A percentile compares a stretch with the other conserved stretches of the same genome.
These are phyloP conservation scores for Montifringilla adamsi DNA, from an alignment of 2,113 vertebrate species.

Conservation along the genomic window DNA sequence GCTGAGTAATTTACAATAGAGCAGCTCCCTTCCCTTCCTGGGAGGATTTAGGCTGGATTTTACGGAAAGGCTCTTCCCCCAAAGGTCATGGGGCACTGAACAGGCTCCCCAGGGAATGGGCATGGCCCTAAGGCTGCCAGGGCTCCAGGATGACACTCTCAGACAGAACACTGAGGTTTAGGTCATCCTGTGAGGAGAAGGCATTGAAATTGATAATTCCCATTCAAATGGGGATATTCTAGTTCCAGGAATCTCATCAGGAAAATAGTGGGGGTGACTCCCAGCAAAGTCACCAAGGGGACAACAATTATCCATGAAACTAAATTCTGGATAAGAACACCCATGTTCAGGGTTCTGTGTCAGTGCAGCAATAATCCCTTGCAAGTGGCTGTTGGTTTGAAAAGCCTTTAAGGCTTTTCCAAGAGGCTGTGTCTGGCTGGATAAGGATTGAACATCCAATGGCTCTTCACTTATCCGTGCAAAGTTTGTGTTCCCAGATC, in stretches of 20 bases:
- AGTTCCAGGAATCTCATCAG: neutral
- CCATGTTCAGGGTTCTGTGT: neutral
- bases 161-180: neutral
- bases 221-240: neutral
- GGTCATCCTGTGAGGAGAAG: neutral
- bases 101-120: neutral
- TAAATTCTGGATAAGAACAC: neutral
- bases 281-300: neutral
- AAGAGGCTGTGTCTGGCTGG: neutral
- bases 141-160: neutral
- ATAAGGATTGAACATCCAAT: neutral
- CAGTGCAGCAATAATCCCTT: neutral
- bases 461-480: neutral
- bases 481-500: neutral
- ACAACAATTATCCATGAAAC: neutral
- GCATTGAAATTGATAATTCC: too few relatives aligned
- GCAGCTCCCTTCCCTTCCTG: neutral
- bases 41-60: neutral
- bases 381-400: neutral
- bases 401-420: neutral
- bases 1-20: rapidly evolving
- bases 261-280: neutral
- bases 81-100: neutral
- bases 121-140: neutral
- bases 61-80: neutral